These are phyloP conservation scores for Alviniconcha strummeri DNA, from an alignment of 2,888 invertebrate genomes.

Conservation along the genomic window DNA sequence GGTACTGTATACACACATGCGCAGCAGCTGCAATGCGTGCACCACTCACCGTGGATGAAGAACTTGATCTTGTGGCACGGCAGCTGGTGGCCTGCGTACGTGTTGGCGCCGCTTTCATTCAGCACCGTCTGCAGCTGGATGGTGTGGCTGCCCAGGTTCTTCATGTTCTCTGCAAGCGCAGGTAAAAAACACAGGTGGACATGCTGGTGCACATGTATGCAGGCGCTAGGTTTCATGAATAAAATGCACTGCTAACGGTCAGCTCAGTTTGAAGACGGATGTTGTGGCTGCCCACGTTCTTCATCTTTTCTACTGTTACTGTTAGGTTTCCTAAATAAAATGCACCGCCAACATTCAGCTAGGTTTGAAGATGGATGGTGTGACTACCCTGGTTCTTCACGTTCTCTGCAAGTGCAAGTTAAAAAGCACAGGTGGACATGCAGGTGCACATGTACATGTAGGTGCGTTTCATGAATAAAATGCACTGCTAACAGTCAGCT, in stretches of 20 bases:
- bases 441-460: too few species aligned
- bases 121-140: constrained; percentile 67
- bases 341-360: too few species aligned
- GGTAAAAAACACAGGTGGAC: neutral
- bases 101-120: constrained; percentile 68
- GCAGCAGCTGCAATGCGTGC: too few species aligned
- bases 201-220: too few species aligned
- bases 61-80: constrained; percentile 68
- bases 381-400: constrained; percentile 69
- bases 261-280: too few species aligned
- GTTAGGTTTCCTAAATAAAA: too few species aligned
- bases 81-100: constrained; percentile 65
- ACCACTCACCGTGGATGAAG: constrained; percentile 62
- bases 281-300: too few species aligned
- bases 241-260: too few species aligned
- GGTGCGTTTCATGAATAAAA: too few species aligned
- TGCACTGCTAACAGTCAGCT: constrained; percentile 70
- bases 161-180: constrained; percentile 65
- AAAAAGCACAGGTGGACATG: neutral
- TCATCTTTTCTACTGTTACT: too few species aligned
- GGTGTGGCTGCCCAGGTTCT: constrained; percentile 69
- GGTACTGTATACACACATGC: too few species aligned
- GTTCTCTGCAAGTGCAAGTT: constrained; percentile 59
- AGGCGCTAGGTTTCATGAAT: too few species aligned
- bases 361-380: constrained; percentile 67